Base-by-base conservation (phyloP, 2,113 vertebrate genomes). In the Cacatua alba region DNA sequence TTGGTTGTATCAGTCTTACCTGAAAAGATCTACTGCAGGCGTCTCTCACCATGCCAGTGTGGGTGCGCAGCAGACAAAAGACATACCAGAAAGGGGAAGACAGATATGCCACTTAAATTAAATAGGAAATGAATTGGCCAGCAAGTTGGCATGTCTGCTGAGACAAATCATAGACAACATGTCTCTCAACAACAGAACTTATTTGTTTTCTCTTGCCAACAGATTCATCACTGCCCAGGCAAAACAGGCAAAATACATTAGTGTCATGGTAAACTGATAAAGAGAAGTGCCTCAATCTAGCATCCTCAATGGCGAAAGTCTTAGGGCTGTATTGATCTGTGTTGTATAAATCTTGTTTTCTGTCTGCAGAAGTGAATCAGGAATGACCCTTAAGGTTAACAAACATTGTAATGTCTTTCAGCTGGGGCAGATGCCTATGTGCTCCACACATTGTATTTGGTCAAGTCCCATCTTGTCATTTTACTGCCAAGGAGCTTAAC, bases 341-440 rank as follows among this genome's bases (percentile, higher is more conserved):
- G 98, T 99, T 98, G 99, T 99, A 99, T 99, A 99, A 99, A 99
- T 99, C 99, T 99, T 99, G 99, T 99, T 99, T 99, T 99, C 99
- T 98, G 98, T 99, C 98, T 98, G 98, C 97, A 97, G 98, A 98
- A 99, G 99, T 99, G 99, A 99, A 99, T 99, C 99, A 99, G 98
- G 97, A 96, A 98, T 99, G 99, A 99, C 99, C 99, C 97, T 94
- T 51, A 96, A 99, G 99, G 99, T 99, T 99, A 99, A 99, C 99
- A 99, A 99, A 99, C 99, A 99, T 98, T 98, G 99, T 99, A 98
- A 98, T 98, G 98, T 98, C 98, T 99, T 98, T 99, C 98, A 98
- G 98, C 98, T 98, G 97, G 98, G 98, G 98, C 98, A 98, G 97
- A 98, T 98, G 98, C 98, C 98, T 98, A 98, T 98, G 98, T 96